Conservation (phyloP, 1,140 invertebrate species). For the Adelges cooleyi region DNA sequence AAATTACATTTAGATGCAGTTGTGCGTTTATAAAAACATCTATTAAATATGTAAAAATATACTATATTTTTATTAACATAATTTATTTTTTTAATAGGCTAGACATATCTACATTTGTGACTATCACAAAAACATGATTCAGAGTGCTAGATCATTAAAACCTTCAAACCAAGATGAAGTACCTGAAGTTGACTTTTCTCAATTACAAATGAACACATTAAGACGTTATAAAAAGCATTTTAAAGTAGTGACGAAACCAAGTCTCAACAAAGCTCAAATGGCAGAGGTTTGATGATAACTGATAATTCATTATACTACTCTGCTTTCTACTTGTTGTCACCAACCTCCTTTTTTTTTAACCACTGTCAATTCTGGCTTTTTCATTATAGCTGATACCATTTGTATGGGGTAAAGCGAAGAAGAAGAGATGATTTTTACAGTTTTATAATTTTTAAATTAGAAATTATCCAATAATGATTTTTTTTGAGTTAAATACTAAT, state of each 20-base stretch:
- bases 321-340: no score
- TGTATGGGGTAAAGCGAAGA: no score
- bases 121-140: conserved; percentile 88
- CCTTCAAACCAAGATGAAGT: conserved; percentile 72
- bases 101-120: conserved; percentile 95
- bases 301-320: no score
- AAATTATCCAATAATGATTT: no score
- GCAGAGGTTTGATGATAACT: no score
- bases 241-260: conserved; percentile 78
- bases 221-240: conserved; percentile 86
- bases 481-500: no score
- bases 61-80: neutral
- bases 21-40: conserved; percentile 42
- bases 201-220: conserved; percentile 84
- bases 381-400: no score
- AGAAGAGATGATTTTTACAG: no score
- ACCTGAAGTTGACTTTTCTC: conserved; percentile 85
- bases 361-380: no score
- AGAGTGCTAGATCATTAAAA: conserved; percentile 76
- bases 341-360: no score
- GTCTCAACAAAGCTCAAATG: conserved; percentile 86
- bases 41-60: neutral
- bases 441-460: no score
- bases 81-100: conserved; percentile 48
- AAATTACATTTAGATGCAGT: conserved; percentile 76